Evolutionary conservation across 37 sponge, comb jelly and placozoan species (phyloP).

Genomic region (Tethya wilhelma): DNA sequence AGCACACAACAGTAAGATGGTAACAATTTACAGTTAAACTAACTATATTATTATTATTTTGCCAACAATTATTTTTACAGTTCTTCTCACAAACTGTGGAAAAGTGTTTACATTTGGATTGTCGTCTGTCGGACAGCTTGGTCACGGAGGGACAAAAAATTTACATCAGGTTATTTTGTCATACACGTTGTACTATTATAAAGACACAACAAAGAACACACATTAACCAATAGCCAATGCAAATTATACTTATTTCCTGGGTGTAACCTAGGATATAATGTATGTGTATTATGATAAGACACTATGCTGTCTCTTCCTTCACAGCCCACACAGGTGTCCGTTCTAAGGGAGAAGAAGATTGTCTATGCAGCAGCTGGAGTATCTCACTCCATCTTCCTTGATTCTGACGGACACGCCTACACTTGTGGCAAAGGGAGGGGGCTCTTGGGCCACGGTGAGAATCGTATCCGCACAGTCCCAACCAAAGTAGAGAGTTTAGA

Average conservation of each 20-base stretch:
- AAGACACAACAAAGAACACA: background rate
- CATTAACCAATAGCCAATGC: background rate
- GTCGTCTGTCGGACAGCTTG: conserved; percentile 60
- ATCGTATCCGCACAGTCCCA: conserved; percentile 50
- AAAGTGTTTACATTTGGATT: conserved; percentile 65
- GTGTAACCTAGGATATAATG: no score
- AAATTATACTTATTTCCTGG: background rate
- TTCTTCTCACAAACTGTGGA: conserved; percentile 58
- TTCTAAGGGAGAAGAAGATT: conserved; percentile 30
- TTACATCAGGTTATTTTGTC: conserved; percentile 16
- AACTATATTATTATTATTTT: no score
- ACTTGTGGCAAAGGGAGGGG: conserved; percentile 72
- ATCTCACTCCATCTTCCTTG: conserved; percentile 56
- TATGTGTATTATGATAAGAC: no score
- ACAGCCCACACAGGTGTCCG: conserved; percentile 61
- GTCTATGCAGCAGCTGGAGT: conserved; percentile 63
- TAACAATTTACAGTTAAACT: background rate
- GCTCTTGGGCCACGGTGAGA: conserved; percentile 61
- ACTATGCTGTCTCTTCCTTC: background rate
- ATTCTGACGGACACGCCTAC: conserved; percentile 54
- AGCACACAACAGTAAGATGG: conserved; percentile 63
- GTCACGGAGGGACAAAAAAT: conserved; percentile 71
- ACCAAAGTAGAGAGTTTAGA: conserved; percentile 48
- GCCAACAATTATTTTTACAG: conserved; percentile 8
- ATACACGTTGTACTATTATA: background rate